Evolutionary conservation across 2,113 vertebrate species (phyloP), one percentile per base, ranked within the genome.

Genomic region (Sula dactylatra): DNA sequence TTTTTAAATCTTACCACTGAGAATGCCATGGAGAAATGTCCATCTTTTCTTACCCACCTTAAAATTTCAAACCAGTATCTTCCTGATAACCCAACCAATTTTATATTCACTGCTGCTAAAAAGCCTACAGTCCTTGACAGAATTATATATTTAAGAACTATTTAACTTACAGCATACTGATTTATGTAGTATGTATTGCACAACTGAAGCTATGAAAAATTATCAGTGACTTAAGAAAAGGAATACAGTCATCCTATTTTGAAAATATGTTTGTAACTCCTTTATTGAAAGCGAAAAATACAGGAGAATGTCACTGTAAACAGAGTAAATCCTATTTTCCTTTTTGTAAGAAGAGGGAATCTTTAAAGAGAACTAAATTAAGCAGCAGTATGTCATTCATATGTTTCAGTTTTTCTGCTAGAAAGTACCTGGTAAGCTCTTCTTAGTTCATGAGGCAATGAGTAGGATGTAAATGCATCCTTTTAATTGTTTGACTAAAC

Each of bases 341-440:
- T 16, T 80, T 67, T 74, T 67, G 32, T n/a, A 90, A 93, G 62
- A 80, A 88, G 64, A 88, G 14, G 19, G 16, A 77, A 74, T 74
- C 47, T 93, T 85, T 86, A 73, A 82, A 82, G 62, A 97, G 65
- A 93, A 94, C 29, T 71, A 67, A 90, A 80, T 76, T 77, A 69
- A n/a, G 45, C 70, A 71, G 73, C 29, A 72, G 10, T 59, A 25
- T 55, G 26, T 88, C 73, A 87, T 79, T 86, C 19, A 76, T 72
- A 91, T 44, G 31, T 14, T 80, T 62, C 61, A 64, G 50, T 47
- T 69, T 73, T 82, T 86, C 56, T 81, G 69, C 73, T 85, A 55
- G 58, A 73, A 96, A 95, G 73, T 70, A 80, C 50, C n/a, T 81
- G 50, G 44, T 66, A 62, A 86, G 42, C 71, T 70, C 9, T 78